Percentiles rank a stretch among this genome's conserved stretches.
These are phyloP conservation scores for Exephanes ischioxanthus DNA, from an alignment of 2,888 invertebrate species.

Conservation along the genomic window DNA sequence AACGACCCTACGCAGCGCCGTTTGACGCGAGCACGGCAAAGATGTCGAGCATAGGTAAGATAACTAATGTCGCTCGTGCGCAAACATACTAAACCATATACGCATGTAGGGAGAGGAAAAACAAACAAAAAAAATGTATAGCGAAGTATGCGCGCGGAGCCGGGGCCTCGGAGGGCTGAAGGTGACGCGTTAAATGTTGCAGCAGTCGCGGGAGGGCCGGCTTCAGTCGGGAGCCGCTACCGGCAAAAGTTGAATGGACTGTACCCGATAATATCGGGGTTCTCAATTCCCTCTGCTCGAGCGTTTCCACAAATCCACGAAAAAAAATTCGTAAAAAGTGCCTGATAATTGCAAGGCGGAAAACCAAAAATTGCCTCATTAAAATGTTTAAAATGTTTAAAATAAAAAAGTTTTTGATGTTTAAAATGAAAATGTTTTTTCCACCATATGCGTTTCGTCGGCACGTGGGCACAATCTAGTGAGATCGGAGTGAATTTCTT, in stretches of 20 bases:
- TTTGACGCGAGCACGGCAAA: constrained; percentile 31
- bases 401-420: too few species aligned
- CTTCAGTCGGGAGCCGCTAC: constrained; percentile 6
- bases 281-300: constrained; percentile 48
- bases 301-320: neutral
- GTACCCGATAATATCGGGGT: constrained; percentile 58
- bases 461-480: too few species aligned
- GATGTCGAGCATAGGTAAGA: constrained; percentile 63
- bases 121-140: constrained; percentile 9
- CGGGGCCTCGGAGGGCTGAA: neutral
- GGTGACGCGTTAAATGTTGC: constrained; percentile 55
- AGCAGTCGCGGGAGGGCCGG: constrained; percentile 42
- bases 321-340: neutral
- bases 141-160: constrained; percentile 14
- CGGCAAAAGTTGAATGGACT: constrained; percentile 61
- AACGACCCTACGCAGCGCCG: neutral
- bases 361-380: neutral
- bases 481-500: too few species aligned
- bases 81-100: constrained; percentile 33
- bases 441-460: too few species aligned
- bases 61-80: constrained; percentile 50
- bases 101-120: neutral
- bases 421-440: too few species aligned
- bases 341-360: neutral
- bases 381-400: too few species aligned